Evolutionary conservation across 2,113 vertebrate species (phyloP), one percentile per base, ranked within the genome.

Genomic region (Charadrius vociferus): DNA sequence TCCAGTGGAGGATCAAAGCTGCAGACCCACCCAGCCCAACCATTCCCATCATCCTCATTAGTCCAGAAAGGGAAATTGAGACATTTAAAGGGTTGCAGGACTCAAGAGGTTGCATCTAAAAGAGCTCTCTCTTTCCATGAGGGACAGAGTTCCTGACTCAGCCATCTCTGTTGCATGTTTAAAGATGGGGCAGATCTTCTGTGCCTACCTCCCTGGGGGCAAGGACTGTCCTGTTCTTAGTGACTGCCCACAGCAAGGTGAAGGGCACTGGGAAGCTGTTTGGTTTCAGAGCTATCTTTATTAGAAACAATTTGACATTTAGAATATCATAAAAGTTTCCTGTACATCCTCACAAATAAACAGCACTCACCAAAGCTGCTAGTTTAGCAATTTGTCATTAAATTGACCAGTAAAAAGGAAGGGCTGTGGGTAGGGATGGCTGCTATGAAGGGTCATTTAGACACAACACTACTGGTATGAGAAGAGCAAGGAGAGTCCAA

Each of bases 1-100:
- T 79, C 70, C 58, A 55, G 36, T 24, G 29, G 81, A 81, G 61
- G 86, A 96, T 97, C 94, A 96, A 95, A 97, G 94, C 81, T 37
- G 70, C 10, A 2, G 87, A 94, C 77, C 52, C 93, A 70, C 93
- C 95, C 92, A 87, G 78, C 90, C 74, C 78, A 93, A 37, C 39
- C 39, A 72, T 81, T 94, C 74, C 92, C 14, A 0, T 87, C 93
- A 88, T 50, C 52, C 66, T 88, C 37, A 58, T 55, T n/a, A 58
- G 81, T n/a, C 53, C 87, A 73, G 81, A 75, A 62, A 80, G 30
- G 41, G 58, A 91, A 94, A 85, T 34, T 79, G 85, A 93, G 93
- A 90, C 81, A 91, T 80, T 85, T 62, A 80, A 63, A 91, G 74
- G 66, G 66, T 53, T 82, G 85, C 26, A 96, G 93, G 77, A 74